These are phyloP conservation scores for Harmothoe impar DNA, from an alignment of 2,888 invertebrate species.

Conservation along the genomic window DNA sequence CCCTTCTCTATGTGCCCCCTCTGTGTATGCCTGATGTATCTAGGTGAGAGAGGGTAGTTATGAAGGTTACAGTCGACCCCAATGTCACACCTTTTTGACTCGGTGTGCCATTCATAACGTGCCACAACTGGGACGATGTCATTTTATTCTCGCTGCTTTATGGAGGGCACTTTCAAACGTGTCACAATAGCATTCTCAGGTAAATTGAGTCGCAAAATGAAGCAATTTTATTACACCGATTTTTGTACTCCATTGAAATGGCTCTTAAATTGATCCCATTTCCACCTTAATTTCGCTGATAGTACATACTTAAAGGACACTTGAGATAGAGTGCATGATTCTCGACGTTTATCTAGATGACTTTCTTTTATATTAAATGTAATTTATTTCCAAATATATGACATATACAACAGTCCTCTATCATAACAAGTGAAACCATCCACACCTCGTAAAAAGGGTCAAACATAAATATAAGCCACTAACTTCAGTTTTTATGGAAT, in stretches of 20 bases:
- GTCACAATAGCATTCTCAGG: neutral
- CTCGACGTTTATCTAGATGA: neutral
- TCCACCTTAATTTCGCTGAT: neutral
- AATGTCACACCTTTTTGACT: slow-evolving; percentile 23
- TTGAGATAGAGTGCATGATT: neutral
- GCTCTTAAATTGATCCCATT: slow-evolving; percentile 4
- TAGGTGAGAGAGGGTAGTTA: slow-evolving; percentile 29
- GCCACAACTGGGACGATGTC: neutral
- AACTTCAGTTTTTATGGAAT: neutral
- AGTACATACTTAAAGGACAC: neutral
- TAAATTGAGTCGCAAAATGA: neutral
- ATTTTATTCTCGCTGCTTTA: neutral
- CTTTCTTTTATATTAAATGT: neutral
- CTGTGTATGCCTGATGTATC: neutral
- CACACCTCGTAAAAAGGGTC: neutral
- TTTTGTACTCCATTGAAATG: neutral
- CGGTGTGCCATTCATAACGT: neutral
- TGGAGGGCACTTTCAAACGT: neutral
- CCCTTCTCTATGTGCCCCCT: neutral
- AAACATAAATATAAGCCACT: neutral
- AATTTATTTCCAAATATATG: neutral
- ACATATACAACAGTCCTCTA: slow-evolving; percentile 19
- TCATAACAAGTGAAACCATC: too few species aligned
- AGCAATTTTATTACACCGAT: neutral
- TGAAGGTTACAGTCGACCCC: neutral